A percentile compares a stretch with the other conserved stretches of the same genome.
Conservation (phyloP, 1,140 invertebrate species). For the Notospermus geniculatus region DNA sequence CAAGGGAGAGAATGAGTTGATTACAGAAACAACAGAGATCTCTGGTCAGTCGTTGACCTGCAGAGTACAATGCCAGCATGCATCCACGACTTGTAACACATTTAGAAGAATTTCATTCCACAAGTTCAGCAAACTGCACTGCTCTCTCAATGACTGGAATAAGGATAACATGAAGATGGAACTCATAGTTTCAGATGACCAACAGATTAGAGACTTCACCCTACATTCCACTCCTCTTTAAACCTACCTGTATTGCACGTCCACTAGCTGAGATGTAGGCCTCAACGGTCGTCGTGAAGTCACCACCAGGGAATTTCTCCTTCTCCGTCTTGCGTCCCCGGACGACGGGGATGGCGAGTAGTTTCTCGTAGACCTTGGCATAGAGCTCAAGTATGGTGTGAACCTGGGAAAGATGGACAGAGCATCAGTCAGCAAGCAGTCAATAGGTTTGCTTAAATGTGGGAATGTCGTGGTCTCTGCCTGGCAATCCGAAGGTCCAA, state of each 20-base stretch:
- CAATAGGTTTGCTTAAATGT: conserved; percentile 6
- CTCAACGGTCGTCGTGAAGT: conserved; percentile 97
- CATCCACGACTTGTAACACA: no score
- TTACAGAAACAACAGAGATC: background rate
- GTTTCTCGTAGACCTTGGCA: conserved; percentile 77
- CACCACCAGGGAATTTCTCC: conserved; percentile 98
- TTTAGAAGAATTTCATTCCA: no score
- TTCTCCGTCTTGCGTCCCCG: conserved; percentile 96
- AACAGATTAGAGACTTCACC: background rate
- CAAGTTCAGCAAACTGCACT: background rate
- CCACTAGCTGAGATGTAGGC: conserved; percentile 93
- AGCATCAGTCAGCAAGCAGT: conserved; percentile 13
- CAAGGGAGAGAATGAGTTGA: background rate
- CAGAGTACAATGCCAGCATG: no score
- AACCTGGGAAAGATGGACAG: conserved; percentile 31
- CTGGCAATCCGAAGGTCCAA: no score
- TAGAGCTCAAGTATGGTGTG: conserved; percentile 47
- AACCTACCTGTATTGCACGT: conserved; percentile 76
- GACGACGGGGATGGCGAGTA: conserved; percentile 93
- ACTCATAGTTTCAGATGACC: background rate
- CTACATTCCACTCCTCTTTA: background rate
- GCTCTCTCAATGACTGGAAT: no score
- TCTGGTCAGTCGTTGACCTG: no score
- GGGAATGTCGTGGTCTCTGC: no score
- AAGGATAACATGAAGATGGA: background rate